Conservation (phyloP, 2,113 vertebrate genomes). For the Oplegnathus fasciatus region DNA sequence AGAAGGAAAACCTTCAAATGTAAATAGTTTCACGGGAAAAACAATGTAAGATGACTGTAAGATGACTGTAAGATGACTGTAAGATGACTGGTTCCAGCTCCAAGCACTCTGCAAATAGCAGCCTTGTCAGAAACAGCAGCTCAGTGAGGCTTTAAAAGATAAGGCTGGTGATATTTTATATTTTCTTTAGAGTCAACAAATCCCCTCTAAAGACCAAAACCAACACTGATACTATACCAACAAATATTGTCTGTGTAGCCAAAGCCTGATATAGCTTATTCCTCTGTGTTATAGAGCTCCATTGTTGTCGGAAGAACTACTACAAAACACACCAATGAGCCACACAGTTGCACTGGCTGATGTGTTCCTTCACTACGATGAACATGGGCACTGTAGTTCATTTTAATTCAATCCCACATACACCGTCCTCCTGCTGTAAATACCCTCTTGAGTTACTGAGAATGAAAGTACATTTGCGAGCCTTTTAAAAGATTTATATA, state of each 20-base stretch:
- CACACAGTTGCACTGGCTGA: neutral
- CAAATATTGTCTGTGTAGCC: neutral
- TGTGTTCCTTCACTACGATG: neutral
- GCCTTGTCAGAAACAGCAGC: neutral
- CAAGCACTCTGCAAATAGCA: slow-evolving; percentile 6
- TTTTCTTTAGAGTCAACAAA: neutral
- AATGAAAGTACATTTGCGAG: neutral
- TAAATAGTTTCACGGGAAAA: neutral
- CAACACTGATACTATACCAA: slow-evolving; percentile 7
- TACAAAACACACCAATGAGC: neutral
- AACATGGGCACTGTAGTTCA: neutral
- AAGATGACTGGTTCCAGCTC: neutral
- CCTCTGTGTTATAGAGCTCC: neutral
- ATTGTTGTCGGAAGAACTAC: neutral
- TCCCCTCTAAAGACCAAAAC: neutral
- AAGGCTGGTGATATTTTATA: neutral
- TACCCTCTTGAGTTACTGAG: neutral
- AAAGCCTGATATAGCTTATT: neutral
- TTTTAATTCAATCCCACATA: neutral
- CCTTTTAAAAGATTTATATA: neutral
- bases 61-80: too few species aligned
- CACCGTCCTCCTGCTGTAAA: neutral
- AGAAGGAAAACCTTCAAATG: slow-evolving; percentile 3
- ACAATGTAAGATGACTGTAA: neutral
- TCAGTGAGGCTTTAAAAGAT: slow-evolving; percentile 5